A percentile compares a stretch with the other conserved stretches of the same genome.
Evolutionary conservation across 2,888 invertebrate genomes (phyloP).

Genomic region (Muscina levida): DNA sequence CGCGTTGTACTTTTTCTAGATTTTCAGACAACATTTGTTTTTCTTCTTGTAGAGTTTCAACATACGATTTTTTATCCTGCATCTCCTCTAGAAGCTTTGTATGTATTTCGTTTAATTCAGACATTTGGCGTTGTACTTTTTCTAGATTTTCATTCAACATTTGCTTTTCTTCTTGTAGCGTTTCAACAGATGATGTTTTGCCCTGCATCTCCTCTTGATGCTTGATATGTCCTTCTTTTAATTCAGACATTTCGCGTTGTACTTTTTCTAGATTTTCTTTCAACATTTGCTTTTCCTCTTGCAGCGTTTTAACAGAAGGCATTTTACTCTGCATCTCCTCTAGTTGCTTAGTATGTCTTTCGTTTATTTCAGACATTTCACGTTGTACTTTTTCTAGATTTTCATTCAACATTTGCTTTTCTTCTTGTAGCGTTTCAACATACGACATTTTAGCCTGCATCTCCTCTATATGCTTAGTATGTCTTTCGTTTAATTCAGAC

Average conservation of each 20-base stretch:
- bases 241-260: constrained; percentile 43
- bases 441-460: not conserved
- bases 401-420: constrained; percentile 24
- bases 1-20: constrained; percentile 16
- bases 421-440: constrained; percentile 12
- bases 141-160: constrained; percentile 37
- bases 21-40: constrained; percentile 10
- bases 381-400: constrained; percentile 13
- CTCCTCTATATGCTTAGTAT: constrained; percentile 8
- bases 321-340: constrained; percentile 11
- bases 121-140: constrained; percentile 32
- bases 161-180: constrained; percentile 18
- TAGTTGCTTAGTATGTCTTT: constrained; percentile 21
- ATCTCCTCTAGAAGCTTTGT: constrained; percentile 1
- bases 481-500: constrained; percentile 40
- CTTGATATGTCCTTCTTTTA: too few relatives aligned
- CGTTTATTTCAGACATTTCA: constrained; percentile 46
- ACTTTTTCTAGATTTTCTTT: constrained; percentile 7
- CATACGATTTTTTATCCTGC: not conserved
- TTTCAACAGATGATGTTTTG: constrained; percentile 38
- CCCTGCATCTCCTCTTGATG: constrained; percentile 53
- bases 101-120: constrained; percentile 32
- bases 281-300: constrained; percentile 30
- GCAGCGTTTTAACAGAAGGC: too few relatives aligned
- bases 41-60: constrained; percentile 26